These are phyloP conservation scores for Mus spicilegus DNA, from an alignment of 2,113 vertebrate genomes.

Conservation along the genomic window DNA sequence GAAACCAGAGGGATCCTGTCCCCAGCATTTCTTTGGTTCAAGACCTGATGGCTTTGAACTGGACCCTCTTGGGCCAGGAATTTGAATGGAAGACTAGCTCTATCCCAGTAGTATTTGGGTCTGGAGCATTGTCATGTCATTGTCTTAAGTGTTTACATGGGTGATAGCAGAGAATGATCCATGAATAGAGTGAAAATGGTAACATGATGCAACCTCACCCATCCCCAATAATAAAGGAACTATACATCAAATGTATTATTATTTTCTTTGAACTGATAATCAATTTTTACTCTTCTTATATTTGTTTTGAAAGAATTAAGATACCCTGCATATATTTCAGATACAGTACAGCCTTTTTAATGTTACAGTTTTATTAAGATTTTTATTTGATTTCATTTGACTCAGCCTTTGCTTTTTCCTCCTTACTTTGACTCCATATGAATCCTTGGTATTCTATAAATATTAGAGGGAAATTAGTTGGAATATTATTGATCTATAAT, in stretches of 20 bases:
- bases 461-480: not conserved
- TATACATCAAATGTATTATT: not conserved
- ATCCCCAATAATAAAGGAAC: not conserved
- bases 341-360: not conserved
- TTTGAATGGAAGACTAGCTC: no score
- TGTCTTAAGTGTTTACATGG: not conserved
- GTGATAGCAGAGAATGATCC: not conserved
- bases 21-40: no score
- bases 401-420: not conserved
- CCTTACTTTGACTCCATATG: not conserved
- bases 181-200: not conserved
- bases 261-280: not conserved
- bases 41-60: no score
- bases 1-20: no score
- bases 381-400: not conserved
- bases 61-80: no score
- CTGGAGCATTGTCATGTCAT: no score
- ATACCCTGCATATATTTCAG: not conserved
- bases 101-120: no score
- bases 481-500: not conserved
- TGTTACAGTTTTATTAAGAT: not conserved
- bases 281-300: not conserved
- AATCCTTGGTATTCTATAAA: not conserved
- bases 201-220: no score
- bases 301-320: not conserved